Conservation (phyloP, 2,113 vertebrate genomes). For the Buteo buteo region DNA sequence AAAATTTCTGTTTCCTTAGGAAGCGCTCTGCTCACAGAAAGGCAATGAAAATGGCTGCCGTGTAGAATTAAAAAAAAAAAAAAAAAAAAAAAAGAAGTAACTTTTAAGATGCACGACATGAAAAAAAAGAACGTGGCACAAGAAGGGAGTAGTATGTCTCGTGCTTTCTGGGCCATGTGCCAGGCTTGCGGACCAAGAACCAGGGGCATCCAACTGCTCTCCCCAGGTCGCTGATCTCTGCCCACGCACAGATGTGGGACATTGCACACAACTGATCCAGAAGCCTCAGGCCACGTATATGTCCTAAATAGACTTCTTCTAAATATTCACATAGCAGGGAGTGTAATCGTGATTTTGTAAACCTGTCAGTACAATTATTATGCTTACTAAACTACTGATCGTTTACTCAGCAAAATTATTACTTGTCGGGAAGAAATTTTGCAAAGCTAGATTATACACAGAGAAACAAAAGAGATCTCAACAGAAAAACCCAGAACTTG, state of each 20-base stretch:
- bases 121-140: neutral
- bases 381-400: neutral
- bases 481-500: neutral
- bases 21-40: neutral
- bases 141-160: neutral
- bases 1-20: neutral
- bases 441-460: neutral
- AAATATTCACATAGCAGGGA: neutral
- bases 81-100: too few relatives aligned
- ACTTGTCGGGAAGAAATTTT: neutral
- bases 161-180: neutral
- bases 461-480: neutral
- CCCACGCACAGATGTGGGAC: neutral
- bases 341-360: neutral
- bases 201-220: neutral
- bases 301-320: neutral
- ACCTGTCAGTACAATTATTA: neutral
- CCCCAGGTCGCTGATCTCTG: neutral
- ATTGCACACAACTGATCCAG: neutral
- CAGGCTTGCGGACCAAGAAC: neutral
- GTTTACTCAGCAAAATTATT: neutral
- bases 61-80: neutral
- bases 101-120: neutral
- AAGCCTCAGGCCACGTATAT: neutral
- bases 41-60: neutral